Percentiles rank a stretch among this genome's conserved stretches.
Conservation (phyloP, 2,113 vertebrate genomes). For the Tiliqua scincoides region DNA sequence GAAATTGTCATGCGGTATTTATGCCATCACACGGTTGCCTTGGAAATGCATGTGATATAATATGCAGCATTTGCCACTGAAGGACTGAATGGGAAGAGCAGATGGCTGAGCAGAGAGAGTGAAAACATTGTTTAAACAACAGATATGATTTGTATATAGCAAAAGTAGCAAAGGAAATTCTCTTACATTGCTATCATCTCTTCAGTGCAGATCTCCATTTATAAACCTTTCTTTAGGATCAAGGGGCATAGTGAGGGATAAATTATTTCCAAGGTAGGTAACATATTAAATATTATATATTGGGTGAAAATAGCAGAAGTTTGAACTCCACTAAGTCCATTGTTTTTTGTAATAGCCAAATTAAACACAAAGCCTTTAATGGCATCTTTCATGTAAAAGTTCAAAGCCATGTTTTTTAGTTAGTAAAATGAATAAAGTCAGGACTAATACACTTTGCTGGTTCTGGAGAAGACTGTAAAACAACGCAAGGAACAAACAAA, state of each 20-base stretch:
- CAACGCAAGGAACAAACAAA: too few species aligned
- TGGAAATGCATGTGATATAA: neutral
- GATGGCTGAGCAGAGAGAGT: slow-evolving; percentile 22
- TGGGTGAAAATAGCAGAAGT: neutral
- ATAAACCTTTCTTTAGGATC: neutral
- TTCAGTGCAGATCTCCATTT: neutral
- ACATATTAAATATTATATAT: neutral
- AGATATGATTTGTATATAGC: slow-evolving; percentile 20
- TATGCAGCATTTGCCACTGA: neutral
- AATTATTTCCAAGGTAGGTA: neutral
- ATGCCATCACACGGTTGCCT: neutral
- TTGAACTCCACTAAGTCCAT: neutral
- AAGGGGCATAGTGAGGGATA: neutral
- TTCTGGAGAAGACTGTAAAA: neutral
- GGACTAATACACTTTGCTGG: neutral
- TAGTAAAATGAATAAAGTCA: neutral
- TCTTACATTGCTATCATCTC: neutral
- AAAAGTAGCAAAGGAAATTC: slow-evolving; percentile 30
- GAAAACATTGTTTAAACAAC: slow-evolving; percentile 31
- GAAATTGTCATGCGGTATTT: neutral
- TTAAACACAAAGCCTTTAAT: neutral
- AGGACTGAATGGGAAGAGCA: slow-evolving; percentile 39
- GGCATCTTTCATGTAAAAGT: neutral
- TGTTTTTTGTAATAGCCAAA: neutral
- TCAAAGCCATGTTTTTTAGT: neutral